A percentile compares a stretch with the other conserved stretches of the same genome.
phyloP scores from a whole-genome alignment of 2,113 vertebrate genomes.

The Mastomys natalensis region DNA sequence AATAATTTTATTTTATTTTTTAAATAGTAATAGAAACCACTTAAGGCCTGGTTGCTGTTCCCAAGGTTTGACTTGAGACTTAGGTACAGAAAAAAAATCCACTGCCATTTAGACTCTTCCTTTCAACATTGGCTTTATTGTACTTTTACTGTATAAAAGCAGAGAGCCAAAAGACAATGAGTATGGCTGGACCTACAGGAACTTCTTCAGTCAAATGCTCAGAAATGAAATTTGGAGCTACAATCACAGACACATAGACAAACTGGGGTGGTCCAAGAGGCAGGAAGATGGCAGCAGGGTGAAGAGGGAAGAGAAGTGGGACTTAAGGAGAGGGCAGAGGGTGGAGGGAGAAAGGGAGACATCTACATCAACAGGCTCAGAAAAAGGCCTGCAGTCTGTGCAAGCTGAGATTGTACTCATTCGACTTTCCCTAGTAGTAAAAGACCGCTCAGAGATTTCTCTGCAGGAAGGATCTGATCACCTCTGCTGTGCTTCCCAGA shows the following conservation, averaged over 20 bases:
- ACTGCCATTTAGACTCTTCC: neutral
- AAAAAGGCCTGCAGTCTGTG: neutral
- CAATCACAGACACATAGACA: neutral
- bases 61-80: neutral
- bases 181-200: neutral
- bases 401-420: neutral
- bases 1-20: neutral
- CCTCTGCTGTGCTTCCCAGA: neutral
- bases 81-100: neutral
- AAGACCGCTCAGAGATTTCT: too few species aligned
- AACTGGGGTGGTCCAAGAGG: accelerated
- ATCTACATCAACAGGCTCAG: too few species aligned
- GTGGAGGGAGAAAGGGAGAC: accelerated
- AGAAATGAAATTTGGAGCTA: neutral
- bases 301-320: accelerated
- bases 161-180: neutral
- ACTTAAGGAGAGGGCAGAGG: too few species aligned
- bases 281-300: neutral
- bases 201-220: neutral
- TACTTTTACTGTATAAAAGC: neutral
- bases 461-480: neutral
- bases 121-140: neutral
- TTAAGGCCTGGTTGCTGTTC: neutral
- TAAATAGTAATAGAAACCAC: neutral
- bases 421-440: accelerated